Percentiles rank a stretch among this genome's conserved stretches.
Evolutionary conservation across 2,113 vertebrate genomes (phyloP).

Genomic region (Bettongia penicillata): DNA sequence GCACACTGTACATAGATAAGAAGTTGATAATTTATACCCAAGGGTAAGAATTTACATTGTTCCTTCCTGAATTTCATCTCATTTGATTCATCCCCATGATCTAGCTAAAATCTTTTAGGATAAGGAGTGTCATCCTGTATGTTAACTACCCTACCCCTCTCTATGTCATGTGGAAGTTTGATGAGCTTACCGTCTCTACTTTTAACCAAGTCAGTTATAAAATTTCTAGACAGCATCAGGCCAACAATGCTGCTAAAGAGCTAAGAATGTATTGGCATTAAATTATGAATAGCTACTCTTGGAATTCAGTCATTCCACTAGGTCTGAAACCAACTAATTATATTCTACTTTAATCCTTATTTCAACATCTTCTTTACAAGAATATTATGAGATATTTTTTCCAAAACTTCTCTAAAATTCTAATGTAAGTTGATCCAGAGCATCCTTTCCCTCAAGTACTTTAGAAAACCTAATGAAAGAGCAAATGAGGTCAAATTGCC

Average conservation of each 20-base stretch:
- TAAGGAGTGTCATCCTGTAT: neutral
- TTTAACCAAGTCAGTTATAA: neutral
- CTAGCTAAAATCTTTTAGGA: neutral
- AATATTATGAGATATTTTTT: neutral
- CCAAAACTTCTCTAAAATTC: neutral
- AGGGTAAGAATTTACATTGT: too few species aligned
- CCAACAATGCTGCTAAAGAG: neutral
- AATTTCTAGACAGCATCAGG: neutral
- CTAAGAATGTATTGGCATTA: neutral
- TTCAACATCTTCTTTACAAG: neutral
- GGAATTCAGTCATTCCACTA: neutral
- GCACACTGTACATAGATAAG: too few species aligned
- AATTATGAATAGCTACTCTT: neutral
- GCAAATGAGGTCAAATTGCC: neutral
- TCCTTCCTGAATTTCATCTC: too few species aligned
- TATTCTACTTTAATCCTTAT: neutral
- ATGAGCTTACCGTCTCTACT: neutral
- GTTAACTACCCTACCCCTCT: neutral
- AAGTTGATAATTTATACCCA: too few species aligned
- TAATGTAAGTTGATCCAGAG: neutral
- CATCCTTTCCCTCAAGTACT: neutral
- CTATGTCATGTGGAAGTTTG: neutral
- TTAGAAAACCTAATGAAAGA: neutral
- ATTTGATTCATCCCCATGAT: neutral
- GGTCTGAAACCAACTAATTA: neutral